Evolutionary conservation across 2,113 vertebrate genomes (phyloP), one percentile per base, ranked within the genome.

Genomic region (Micromys minutus): DNA sequence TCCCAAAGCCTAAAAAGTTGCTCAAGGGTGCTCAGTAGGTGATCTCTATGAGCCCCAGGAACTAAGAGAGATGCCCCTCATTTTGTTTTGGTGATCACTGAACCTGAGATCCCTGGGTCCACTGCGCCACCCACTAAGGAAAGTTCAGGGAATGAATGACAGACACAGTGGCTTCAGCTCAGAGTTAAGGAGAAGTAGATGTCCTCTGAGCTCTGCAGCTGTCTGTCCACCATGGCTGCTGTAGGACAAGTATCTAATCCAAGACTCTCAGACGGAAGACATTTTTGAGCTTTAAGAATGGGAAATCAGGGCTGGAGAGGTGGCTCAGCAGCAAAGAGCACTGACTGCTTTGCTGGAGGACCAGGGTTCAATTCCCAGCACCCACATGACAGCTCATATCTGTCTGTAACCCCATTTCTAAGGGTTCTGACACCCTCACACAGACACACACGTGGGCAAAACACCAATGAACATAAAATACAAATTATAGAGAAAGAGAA

Each of bases 71-170:
- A 67, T 6, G 36, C 26, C 26, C 57, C 50, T 2, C 11, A 17
- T n/a, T 5, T 45, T 24, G 22, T 36, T 22, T 39, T 50, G 57
- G 69, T 11, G 3, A 19, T 13, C 67, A 47, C 16, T n/a, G 15
- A 84, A 34, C 55, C 2, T 2, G 39, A 15, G 21, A 24, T 50
- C 11, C 12, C 31, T 39, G 55, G 31, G 13, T 34, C 31, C 31
- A 47, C 5, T n/a, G 17, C 21, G 39, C 19, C 2, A 0, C 65
- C 7, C 15, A 22, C 24, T 10, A 21, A 75, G 2, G 39, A 4
- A 19, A 84, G 13, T 22, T n/a, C n/a, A n/a, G n/a, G 24, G 26
- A 13, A 63, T 13, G 65, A 83, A 59, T 0, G 1, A 26, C 57
- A n/a, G n/a, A 61, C 2, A 19, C 6, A 1, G 1, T 57, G 34